A percentile compares a stretch with the other conserved stretches of the same genome.
phyloP scores from a whole-genome alignment of 2,797 vertebrate species.

The Varecia variegata region DNA sequence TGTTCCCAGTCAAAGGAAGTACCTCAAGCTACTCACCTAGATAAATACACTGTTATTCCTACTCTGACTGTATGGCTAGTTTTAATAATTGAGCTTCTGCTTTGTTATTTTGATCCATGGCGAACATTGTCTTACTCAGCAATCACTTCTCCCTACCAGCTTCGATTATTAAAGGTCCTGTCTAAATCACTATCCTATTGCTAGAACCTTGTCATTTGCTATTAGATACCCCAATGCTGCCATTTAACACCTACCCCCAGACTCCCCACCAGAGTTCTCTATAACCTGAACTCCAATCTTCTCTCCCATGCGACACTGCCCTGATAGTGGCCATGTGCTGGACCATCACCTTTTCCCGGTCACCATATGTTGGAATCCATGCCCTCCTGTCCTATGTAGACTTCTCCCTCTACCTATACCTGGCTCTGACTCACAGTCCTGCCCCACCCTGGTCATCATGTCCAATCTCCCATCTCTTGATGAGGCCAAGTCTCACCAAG shows the following conservation, averaged over 20 bases:
- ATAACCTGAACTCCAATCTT: neutral
- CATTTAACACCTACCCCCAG: neutral
- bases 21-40: neutral
- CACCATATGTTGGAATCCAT: neutral
- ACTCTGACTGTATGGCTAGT: neutral
- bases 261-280: neutral
- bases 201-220: neutral
- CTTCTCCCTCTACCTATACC: neutral
- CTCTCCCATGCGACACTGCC: neutral
- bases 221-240: neutral
- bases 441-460: neutral
- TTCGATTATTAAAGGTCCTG: neutral
- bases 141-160: neutral
- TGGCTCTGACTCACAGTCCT: neutral
- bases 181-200: neutral
- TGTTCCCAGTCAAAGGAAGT: neutral
- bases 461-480: neutral
- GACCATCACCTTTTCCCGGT: neutral
- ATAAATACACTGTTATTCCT: neutral
- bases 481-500: neutral
- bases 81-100: neutral
- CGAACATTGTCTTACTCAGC: neutral
- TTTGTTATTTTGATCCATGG: neutral
- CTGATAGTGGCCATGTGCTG: neutral
- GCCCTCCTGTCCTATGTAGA: neutral